These are phyloP conservation scores for Orthonevra nobilis DNA, from an alignment of 2,888 invertebrate genomes.

Conservation along the genomic window DNA sequence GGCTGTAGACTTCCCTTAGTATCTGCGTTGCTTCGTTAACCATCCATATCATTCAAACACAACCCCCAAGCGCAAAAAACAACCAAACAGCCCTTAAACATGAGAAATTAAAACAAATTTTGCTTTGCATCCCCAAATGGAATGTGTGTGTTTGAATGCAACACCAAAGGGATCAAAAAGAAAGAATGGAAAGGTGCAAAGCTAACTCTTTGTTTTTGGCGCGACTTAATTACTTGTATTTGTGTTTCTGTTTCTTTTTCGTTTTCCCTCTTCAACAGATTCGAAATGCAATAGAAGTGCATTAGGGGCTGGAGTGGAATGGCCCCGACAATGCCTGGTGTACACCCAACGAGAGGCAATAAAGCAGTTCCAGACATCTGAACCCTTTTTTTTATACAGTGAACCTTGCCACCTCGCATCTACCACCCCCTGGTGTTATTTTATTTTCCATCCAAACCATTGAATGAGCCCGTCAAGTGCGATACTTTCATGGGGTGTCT, in stretches of 20 bases:
- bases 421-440: slow-evolving; percentile 22
- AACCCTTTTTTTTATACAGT: too few relatives aligned
- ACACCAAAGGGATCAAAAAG: slow-evolving; percentile 27
- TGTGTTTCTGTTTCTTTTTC: slow-evolving; percentile 23
- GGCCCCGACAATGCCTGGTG: slow-evolving; percentile 30
- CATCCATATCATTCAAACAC: slow-evolving; percentile 9
- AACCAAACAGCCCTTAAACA: slow-evolving; percentile 7
- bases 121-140: slow-evolving; percentile 27
- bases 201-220: slow-evolving; percentile 32
- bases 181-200: slow-evolving; percentile 59
- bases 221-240: slow-evolving; percentile 63
- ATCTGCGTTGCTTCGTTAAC: slow-evolving; percentile 29
- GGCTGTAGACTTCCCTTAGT: not conserved
- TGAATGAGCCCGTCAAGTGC: slow-evolving; percentile 38
- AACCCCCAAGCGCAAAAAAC: not conserved
- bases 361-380: slow-evolving; percentile 3
- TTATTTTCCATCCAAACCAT: slow-evolving; percentile 16
- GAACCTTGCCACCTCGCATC: too few relatives aligned
- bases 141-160: too few relatives aligned
- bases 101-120: slow-evolving; percentile 3
- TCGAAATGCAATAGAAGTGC: slow-evolving; percentile 48
- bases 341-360: slow-evolving; percentile 50
- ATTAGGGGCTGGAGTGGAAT: slow-evolving; percentile 37
- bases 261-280: slow-evolving; percentile 16
- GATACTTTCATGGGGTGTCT: slow-evolving; percentile 35